Evolutionary conservation across 92 coral and sea anemone species (phyloP).

Genomic region (Anthopleura xanthogrammica): DNA sequence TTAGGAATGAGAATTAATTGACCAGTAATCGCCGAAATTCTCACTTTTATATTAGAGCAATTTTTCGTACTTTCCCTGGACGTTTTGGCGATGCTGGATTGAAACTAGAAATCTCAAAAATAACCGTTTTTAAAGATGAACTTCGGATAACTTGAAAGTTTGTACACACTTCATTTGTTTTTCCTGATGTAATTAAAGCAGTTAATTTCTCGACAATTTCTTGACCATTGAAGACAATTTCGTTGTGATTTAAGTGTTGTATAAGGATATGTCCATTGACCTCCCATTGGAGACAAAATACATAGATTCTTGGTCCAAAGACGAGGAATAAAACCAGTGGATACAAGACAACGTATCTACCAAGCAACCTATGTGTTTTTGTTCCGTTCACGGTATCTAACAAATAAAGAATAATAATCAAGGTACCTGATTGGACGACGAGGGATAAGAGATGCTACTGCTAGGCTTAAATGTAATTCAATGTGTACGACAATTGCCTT

Average conservation of each 20-base stretch:
- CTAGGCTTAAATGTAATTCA: constrained; percentile 34
- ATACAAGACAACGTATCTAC: not conserved
- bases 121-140: not conserved
- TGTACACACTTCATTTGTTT: not conserved
- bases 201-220: not conserved
- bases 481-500: constrained; percentile 8
- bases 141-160: not conserved
- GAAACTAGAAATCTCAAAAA: not conserved
- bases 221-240: not conserved
- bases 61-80: no score
- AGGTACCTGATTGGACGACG: constrained; percentile 35
- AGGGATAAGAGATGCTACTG: constrained; percentile 3
- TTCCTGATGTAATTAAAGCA: not conserved
- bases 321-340: constrained; percentile 3
- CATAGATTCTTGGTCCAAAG: not conserved
- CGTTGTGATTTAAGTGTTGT: not conserved
- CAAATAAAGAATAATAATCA: constrained; percentile 22
- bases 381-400: constrained; percentile 48
- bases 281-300: not conserved
- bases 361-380: constrained; percentile 24
- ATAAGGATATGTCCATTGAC: not conserved
- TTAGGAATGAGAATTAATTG: not conserved
- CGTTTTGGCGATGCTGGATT: no score
- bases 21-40: not conserved
- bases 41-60: not conserved